phyloP scores from a whole-genome alignment of 2,797 vertebrate species.

The Knipowitschia caucasica region DNA sequence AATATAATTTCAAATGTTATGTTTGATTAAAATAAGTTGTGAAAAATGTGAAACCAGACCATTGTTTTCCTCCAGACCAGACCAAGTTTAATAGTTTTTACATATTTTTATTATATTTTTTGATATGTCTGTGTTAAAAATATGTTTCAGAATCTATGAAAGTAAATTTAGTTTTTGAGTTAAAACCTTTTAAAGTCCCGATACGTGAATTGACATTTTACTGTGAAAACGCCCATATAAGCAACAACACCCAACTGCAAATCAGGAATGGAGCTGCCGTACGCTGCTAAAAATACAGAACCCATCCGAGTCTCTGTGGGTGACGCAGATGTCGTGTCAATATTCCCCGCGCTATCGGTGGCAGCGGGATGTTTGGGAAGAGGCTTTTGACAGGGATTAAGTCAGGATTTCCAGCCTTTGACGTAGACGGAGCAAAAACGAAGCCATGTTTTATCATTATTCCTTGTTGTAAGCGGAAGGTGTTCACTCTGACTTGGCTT shows the following conservation, averaged over 20 bases:
- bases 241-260: not conserved
- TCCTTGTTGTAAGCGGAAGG: constrained; percentile 30
- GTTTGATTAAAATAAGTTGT: too few species aligned
- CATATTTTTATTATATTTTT: too few species aligned
- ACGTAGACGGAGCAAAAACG: constrained; percentile 24
- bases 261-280: not conserved
- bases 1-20: too few species aligned
- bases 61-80: too few species aligned
- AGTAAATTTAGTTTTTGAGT: too few species aligned
- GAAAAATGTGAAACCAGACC: too few species aligned
- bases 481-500: constrained; percentile 30
- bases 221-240: too few species aligned
- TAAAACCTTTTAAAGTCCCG: too few species aligned
- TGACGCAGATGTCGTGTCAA: constrained; percentile 10
- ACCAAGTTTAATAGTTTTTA: too few species aligned
- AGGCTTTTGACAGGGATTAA: constrained; percentile 30
- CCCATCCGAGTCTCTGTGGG: not conserved
- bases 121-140: too few species aligned
- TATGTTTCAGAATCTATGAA: too few species aligned
- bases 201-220: too few species aligned
- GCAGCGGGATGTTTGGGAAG: constrained; percentile 11
- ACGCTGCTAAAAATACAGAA: not conserved
- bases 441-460: constrained; percentile 34
- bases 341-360: constrained; percentile 8
- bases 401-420: constrained; percentile 17